Evolutionary conservation across 1,140 invertebrate genomes (phyloP), one percentile per base, ranked within the genome.

Genomic region (Apis dorsata): DNA sequence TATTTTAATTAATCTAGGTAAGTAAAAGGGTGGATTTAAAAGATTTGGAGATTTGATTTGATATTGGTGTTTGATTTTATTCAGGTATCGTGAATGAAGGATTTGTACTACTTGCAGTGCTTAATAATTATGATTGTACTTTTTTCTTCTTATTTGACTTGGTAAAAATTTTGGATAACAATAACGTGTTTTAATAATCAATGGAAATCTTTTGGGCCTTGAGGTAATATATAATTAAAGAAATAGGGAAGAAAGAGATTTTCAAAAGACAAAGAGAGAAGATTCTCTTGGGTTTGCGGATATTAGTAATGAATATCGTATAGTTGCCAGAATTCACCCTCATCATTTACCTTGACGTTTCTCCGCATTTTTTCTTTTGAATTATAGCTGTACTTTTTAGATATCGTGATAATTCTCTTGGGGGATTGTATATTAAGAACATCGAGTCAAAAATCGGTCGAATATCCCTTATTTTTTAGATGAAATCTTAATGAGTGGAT

Each of bases 221-320:
- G 5, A 57, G 53, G 3, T 65, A 21, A 70, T 65, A 34, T 71
- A 68, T 76, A 83, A 83, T 83, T 83, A 83, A 63, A 21, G 49
- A 78, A 28, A 15, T 21, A 53, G 60, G 0, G 28, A n/a, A 15
- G 34, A 59, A 65, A 53, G 73, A 59, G 63, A 24, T 53, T 57
- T 1, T 5, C 15, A 11, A 5, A 10, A 49, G n/a, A 19, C 21
- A 68, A 15, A 28, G 51, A 60, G 34, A 9, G 17, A 13, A 57
- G 11, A 28, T 24, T 44, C 63, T 81, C 66, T 9, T 83, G 28
- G 28, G 75, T 9, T 78, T 28, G 19, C 59, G 51, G 81, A 83
- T 83, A 79, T 79, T 83, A 83, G 68, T 71, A 83, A 83, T 71
- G 75, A 83, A 83, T 79, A 79, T 13, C 65, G 55, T 71, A 60